These are phyloP conservation scores for Heliconius nattereri DNA, from an alignment of 1,140 invertebrate genomes.

Conservation along the genomic window DNA sequence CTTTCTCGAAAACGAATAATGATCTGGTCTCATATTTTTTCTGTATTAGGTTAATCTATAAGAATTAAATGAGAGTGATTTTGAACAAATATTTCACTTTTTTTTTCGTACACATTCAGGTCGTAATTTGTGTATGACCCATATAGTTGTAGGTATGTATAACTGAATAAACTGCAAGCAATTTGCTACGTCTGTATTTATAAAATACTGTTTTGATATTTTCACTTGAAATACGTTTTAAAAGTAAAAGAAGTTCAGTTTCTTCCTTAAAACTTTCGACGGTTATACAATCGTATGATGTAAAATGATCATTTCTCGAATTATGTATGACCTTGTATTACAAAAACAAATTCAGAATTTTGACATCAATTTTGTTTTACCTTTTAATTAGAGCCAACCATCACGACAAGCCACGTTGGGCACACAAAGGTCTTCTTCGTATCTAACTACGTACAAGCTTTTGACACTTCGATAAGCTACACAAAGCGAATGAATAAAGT, in stretches of 20 bases:
- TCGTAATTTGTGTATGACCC: too few species aligned
- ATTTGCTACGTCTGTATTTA: too few species aligned
- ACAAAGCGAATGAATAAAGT: slow-evolving; percentile 44
- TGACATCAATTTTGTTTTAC: background rate
- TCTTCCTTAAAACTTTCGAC: too few species aligned
- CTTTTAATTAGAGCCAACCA: background rate
- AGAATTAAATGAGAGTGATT: too few species aligned
- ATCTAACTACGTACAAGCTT: slow-evolving; percentile 31
- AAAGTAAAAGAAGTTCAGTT: background rate
- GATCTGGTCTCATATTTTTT: too few species aligned
- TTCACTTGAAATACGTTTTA: background rate
- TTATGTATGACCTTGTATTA: background rate
- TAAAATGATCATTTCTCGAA: background rate
- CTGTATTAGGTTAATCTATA: too few species aligned
- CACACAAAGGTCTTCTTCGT: slow-evolving; percentile 29
- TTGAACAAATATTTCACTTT: too few species aligned
- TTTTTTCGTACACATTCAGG: too few species aligned
- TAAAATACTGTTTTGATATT: background rate
- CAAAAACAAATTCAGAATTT: background rate
- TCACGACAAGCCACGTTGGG: background rate
- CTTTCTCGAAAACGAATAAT: too few species aligned
- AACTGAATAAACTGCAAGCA: background rate
- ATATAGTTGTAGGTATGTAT: background rate
- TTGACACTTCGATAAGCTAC: slow-evolving; percentile 33
- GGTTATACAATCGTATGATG: too few species aligned